Evolutionary conservation across 2,888 invertebrate species (phyloP).

Genomic region (Lysandra coridon): DNA sequence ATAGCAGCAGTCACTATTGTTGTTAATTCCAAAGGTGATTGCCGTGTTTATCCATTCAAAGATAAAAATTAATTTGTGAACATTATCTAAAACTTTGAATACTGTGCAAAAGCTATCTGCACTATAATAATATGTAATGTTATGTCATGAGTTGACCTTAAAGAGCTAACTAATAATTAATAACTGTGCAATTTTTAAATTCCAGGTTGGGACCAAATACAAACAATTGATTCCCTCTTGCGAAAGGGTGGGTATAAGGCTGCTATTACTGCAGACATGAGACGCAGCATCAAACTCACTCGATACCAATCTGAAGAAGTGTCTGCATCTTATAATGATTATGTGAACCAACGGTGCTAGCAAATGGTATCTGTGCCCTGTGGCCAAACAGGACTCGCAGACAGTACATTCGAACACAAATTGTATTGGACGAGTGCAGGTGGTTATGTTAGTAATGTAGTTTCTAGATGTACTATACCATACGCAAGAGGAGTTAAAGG

Average conservation of each 20-base stretch:
- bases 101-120: background rate
- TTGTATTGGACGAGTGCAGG: conserved; percentile 45
- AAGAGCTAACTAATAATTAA: background rate
- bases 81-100: background rate
- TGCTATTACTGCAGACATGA: conserved; percentile 91
- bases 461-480: conserved; percentile 64
- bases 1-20: no score
- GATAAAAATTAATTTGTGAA: no score
- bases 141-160: no score
- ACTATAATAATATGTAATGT: no score
- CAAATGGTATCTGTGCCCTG: conserved; percentile 73
- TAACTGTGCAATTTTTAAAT: conserved; percentile 34
- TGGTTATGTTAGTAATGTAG: conserved; percentile 59
- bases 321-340: conserved; percentile 92
- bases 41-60: no score
- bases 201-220: conserved; percentile 98
- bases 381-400: conserved; percentile 36
- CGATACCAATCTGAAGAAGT: conserved; percentile 98
- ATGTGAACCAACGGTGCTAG: conserved; percentile 88
- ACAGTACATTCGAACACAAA: conserved; percentile 41
- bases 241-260: conserved; percentile 98
- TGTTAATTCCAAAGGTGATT: no score
- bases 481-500: conserved; percentile 46
- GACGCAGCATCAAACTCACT: conserved; percentile 94
- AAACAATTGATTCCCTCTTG: conserved; percentile 98